A percentile compares a stretch with the other conserved stretches of the same genome.
Conservation (phyloP, 30 jellyfish, hydroid and myxozoan species). For the Turritopsis rubra region DNA sequence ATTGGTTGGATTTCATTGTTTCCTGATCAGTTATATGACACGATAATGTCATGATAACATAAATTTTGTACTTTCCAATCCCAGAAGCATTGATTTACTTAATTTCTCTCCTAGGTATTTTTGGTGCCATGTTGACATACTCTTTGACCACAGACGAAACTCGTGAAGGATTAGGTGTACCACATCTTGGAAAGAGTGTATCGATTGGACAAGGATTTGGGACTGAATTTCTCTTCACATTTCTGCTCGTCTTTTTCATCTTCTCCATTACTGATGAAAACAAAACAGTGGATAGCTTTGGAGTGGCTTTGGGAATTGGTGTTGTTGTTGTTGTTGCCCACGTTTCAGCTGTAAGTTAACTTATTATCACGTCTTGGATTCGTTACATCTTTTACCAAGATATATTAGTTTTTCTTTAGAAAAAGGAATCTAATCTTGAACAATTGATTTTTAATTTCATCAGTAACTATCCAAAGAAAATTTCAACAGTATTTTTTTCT, state of each 20-base stretch:
- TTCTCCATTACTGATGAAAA: constrained; percentile 69
- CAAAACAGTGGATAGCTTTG: constrained; percentile 72
- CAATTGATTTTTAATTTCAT: not conserved
- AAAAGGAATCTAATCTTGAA: not conserved
- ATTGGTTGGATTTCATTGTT: no score
- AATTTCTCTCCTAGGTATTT: constrained; percentile 35
- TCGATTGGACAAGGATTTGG: constrained; percentile 84
- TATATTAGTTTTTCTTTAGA: not conserved
- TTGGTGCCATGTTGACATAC: constrained; percentile 22
- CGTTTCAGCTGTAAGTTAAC: constrained; percentile 56
- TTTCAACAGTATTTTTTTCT: not conserved
- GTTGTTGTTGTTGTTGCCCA: constrained; percentile 61
- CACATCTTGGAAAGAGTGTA: constrained; percentile 36
- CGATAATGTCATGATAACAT: no score
- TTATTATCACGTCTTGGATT: not conserved
- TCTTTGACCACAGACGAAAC: constrained; percentile 38
- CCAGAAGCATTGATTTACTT: no score
- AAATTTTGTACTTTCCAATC: no score
- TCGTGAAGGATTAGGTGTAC: constrained; percentile 52
- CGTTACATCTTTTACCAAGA: not conserved
- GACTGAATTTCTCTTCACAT: constrained; percentile 69
- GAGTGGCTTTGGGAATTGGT: constrained; percentile 70
- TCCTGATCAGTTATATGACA: no score
- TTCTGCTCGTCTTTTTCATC: constrained; percentile 54
- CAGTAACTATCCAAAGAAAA: no score